Percentiles rank a stretch among this genome's conserved stretches.
Evolutionary conservation across 1,140 invertebrate species (phyloP).

Genomic region (Mylabris phalerata): DNA sequence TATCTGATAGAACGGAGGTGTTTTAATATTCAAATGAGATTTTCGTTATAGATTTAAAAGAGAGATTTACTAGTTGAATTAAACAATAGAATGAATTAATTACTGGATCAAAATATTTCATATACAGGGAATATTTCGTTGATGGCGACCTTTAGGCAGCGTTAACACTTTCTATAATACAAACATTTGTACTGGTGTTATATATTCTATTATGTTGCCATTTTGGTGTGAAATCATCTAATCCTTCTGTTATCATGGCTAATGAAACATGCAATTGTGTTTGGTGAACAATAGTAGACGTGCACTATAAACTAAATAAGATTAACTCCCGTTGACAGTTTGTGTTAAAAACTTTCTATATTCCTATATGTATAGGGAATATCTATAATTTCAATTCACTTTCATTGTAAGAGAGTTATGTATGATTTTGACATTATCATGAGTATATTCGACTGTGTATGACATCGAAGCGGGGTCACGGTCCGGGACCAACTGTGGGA

Average conservation of each 20-base stretch:
- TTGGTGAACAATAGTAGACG: constrained; percentile 26
- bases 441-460: constrained; percentile 24
- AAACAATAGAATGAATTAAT: constrained; percentile 31
- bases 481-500: constrained; percentile 18
- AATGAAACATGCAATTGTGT: constrained; percentile 32
- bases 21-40: background rate
- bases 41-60: constrained; percentile 11
- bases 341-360: constrained; percentile 1
- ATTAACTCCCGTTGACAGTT: constrained; percentile 6
- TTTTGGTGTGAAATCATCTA: constrained; percentile 21
- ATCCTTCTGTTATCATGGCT: constrained; percentile 29
- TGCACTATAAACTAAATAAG: constrained; percentile 3
- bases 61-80: constrained; percentile 10
- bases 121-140: constrained; percentile 20
- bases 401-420: constrained; percentile 13
- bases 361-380: background rate
- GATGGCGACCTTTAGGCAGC: constrained; percentile 17
- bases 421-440: constrained; percentile 15
- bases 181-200: constrained; percentile 30
- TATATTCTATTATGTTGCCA: constrained; percentile 23
- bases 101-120: constrained; percentile 27
- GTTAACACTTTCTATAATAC: constrained; percentile 17
- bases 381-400: constrained; percentile 21
- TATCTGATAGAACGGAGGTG: constrained; percentile 1
- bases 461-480: constrained; percentile 18